Base-by-base conservation (phyloP, 2,113 vertebrate species). In the Azemiops feae region DNA sequence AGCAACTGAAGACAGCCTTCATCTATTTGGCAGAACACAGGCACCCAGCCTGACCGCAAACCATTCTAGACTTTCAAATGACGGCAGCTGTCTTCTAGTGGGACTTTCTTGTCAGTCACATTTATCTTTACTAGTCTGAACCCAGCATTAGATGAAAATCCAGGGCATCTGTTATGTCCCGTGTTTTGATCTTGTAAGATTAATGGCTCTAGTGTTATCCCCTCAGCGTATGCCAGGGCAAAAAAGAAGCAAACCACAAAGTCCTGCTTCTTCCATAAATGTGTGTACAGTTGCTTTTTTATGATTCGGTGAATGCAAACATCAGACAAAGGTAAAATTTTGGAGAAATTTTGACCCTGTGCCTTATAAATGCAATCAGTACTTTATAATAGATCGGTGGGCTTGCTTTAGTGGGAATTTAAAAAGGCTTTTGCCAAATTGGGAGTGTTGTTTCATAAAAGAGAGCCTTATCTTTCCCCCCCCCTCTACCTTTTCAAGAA, bases 101-200 rank as follows among this genome's bases (percentile, higher is more conserved):
- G 94, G 89, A 87, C 30, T 94, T 94, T 95, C 5, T 95, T 93
- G 55, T 58, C 89, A 93, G 47, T 94, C 16, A 90, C 92, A 96
- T 95, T 90, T 92, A 69, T 96, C 57, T 93, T 97, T 95, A 96
- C 96, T 96, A 94, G 25, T 95, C 89, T 94, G 88, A 95, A 93
- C 92, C 85, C 55, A 97, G 81, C 91, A 95, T 96, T 93, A 97
- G 87, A 94, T 91, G 93, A 97, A 85, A 96, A 96, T 96, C 74
- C 93, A 96, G 81, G 2, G 91, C 93, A 95, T 95, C 74, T 93
- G 39, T 95, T 96, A 92, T 94, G 92, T 95, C 95, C 93, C 88
- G 25, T 6, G 92, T 96, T 89, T 94, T 92, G 88, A 90, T 92
- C 74, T 87, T 92, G 89, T 90, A 92, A 96, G 91, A 96, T 96